A percentile compares a stretch with the other conserved stretches of the same genome.
phyloP scores from a whole-genome alignment of 2,888 invertebrate genomes.

The Autographa pulchrina region DNA sequence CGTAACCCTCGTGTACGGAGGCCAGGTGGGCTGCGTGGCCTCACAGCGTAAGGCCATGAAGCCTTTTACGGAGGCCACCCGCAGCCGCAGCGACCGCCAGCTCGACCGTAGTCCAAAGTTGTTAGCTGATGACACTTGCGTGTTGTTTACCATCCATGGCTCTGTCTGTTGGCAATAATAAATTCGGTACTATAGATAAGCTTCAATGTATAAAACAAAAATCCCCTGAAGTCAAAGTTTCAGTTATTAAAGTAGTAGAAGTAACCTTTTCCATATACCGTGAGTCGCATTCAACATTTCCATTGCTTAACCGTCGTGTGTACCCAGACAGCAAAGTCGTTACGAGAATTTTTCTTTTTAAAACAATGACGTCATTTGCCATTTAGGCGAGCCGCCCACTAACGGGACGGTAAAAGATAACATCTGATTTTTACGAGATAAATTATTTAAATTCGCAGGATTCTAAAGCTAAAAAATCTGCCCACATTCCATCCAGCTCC shows the following conservation, averaged over 20 bases:
- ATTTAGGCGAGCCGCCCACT: neutral
- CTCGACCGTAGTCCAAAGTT: conserved; percentile 78
- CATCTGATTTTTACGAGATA: neutral
- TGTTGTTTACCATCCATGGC: conserved; percentile 80
- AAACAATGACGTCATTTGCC: conserved; percentile 2
- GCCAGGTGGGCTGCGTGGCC: conserved; percentile 81
- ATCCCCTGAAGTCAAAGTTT: too few species aligned
- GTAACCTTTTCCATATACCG: neutral
- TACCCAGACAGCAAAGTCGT: neutral
- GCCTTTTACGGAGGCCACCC: conserved; percentile 71
- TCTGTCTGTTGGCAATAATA: conserved; percentile 69
- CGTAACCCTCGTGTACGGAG: conserved; percentile 71
- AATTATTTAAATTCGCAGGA: neutral
- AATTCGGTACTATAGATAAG: too few species aligned
- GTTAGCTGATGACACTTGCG: conserved; percentile 75
- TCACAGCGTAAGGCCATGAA: conserved; percentile 77
- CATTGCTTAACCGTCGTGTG: too few species aligned
- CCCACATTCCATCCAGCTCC: too few species aligned
- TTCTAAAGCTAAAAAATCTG: too few species aligned
- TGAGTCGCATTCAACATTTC: too few species aligned
- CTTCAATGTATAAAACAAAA: too few species aligned
- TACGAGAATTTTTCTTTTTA: neutral
- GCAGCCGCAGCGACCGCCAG: conserved; percentile 77
- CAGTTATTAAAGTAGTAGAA: too few species aligned
- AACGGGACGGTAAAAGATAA: neutral